Base-by-base conservation (phyloP, 2,888 invertebrate species). In the Apamea epomidion region DNA sequence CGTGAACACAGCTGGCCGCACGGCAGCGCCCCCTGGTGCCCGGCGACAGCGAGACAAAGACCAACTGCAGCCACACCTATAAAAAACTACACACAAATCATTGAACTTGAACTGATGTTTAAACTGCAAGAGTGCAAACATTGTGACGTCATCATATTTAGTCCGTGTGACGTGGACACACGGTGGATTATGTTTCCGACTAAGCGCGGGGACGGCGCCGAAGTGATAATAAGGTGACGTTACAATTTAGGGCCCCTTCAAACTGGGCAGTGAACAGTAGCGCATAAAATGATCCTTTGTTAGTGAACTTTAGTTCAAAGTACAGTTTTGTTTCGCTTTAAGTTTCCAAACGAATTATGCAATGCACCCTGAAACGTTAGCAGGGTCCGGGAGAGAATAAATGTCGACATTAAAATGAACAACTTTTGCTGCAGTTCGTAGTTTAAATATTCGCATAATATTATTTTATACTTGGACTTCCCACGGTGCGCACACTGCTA, bases 41-140 rank as follows among this genome's bases (percentile, higher is more conserved):
- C 70, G 84, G 74, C 81, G 80, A 76, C 76, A 78, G 78, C 81
- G 74, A 86, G 87, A 93, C 93, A 93, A 92, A 93, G 94, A 90
- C 74, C 86, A 81, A 83, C 80, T 88, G 89, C 88, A 90, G 91
- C 93, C 93, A 92, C 93, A 93, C 94, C 93, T 93, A 88, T 83
- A 81, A 84, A 76, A 81, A 88, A 86, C 86, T 83, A 89, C 78
- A 87, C 86, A 88, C 84, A 91, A 90, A 92, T 86, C 90, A 91
- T 91, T 88, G 86, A 90, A 91, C 89, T 88, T 85, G 89, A 89
- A 88, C 84, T 78, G 81, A 81, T 89, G 83, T 83, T 85, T 80
- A 81, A 87, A 83, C 88, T 82, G 79, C 77, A 76, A 77, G 80
- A 87, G 79, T 88, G 80, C 81, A 82, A 87, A 88, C 78, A 88